phyloP scores from a whole-genome alignment of 2,888 invertebrate genomes.

The Melieria picta region DNA sequence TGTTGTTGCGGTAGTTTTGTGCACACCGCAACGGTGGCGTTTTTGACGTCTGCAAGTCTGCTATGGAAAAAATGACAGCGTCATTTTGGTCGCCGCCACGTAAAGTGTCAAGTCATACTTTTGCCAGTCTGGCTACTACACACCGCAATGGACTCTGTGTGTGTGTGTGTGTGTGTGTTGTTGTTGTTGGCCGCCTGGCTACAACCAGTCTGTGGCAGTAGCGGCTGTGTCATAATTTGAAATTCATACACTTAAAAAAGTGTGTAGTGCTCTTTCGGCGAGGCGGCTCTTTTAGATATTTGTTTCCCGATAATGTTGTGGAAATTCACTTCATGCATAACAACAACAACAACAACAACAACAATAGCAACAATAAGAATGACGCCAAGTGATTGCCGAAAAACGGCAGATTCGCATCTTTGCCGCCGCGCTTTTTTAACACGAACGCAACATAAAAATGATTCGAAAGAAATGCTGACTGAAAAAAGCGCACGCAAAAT shows the following conservation, averaged over 20 bases:
- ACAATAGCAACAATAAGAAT: background rate
- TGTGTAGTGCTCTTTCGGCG: background rate
- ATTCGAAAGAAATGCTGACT: conserved; percentile 26
- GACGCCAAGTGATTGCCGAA: too few species aligned
- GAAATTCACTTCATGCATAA: conserved; percentile 12
- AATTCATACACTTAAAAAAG: conserved; percentile 33
- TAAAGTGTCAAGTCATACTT: conserved; percentile 17
- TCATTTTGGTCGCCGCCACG: conserved; percentile 18
- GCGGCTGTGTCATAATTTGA: conserved; percentile 10
- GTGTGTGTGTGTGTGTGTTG: too few species aligned
- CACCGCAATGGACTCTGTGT: background rate
- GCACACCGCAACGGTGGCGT: background rate
- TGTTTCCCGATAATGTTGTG: conserved; percentile 11
- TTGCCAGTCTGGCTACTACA: background rate
- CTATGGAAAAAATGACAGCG: conserved; percentile 18
- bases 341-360: background rate
- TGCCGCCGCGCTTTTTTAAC: conserved; percentile 37
- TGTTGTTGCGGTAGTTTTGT: background rate
- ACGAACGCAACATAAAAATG: conserved; percentile 37
- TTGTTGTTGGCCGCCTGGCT: too few species aligned
- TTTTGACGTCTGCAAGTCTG: conserved; percentile 27
- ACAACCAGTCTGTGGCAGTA: too few species aligned
- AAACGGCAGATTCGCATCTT: conserved; percentile 32
- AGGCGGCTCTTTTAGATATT: background rate
- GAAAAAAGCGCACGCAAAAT: conserved; percentile 4